Evolutionary conservation across 2,113 vertebrate genomes (phyloP).

Genomic region (Cnemophilus loriae): DNA sequence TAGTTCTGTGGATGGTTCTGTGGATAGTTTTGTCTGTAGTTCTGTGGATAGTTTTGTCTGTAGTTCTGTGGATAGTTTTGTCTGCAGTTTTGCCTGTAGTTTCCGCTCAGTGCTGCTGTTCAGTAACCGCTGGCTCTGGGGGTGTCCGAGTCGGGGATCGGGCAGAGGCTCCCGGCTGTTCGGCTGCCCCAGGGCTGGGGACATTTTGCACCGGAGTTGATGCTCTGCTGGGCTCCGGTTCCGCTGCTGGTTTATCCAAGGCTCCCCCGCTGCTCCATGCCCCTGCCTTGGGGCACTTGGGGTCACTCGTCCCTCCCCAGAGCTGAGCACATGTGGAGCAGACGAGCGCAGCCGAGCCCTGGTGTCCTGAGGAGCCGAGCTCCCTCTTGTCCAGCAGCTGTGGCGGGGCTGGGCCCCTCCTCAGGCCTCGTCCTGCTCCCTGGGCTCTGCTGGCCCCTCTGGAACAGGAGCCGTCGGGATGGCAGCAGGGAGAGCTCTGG

Average conservation of each 20-base stretch:
- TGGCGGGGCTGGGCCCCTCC: background rate
- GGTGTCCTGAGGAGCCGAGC: background rate
- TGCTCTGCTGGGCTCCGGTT: background rate
- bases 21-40: too few species aligned
- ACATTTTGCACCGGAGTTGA: background rate
- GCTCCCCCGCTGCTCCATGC: background rate
- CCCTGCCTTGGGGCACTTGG: background rate
- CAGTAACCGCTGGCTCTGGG: background rate
- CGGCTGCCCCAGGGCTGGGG: accelerated
- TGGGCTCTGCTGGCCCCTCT: background rate
- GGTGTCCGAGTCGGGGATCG: accelerated
- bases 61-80: too few species aligned
- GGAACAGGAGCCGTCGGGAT: background rate
- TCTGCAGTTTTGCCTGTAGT: background rate
- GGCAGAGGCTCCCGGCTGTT: background rate
- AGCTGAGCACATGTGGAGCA: background rate
- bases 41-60: too few species aligned
- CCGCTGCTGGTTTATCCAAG: background rate
- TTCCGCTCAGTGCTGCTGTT: background rate
- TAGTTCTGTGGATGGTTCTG: too few species aligned
- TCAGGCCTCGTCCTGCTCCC: too few species aligned
- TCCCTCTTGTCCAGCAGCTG: background rate
- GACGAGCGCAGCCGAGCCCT: accelerated
- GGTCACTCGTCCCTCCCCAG: background rate
- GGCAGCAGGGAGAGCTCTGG: background rate